Conservation (phyloP, 2,888 invertebrate species). For the Pristionchus fissidentatus region DNA sequence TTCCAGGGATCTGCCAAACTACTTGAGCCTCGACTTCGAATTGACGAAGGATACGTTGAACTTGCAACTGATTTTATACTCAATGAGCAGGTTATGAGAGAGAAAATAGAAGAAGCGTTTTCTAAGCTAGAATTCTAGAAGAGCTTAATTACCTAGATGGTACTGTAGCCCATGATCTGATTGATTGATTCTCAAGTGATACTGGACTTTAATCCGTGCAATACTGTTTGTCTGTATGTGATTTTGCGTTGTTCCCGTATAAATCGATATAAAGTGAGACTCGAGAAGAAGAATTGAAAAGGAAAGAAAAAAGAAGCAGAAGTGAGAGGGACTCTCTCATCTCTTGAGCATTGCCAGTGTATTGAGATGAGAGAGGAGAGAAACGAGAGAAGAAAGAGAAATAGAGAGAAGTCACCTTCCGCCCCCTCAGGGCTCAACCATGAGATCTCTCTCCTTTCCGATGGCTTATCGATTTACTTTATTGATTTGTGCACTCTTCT, state of each 20-base stretch:
- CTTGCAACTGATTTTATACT: conserved; percentile 71
- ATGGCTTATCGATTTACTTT: conserved; percentile 36
- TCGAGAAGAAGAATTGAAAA: neutral
- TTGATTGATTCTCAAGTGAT: conserved; percentile 5
- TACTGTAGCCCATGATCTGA: neutral
- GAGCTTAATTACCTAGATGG: too few species aligned
- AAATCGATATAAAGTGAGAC: neutral
- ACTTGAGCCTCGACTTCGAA: conserved; percentile 62
- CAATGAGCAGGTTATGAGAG: conserved; percentile 62
- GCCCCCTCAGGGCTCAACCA: conserved; percentile 19
- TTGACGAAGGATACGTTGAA: conserved; percentile 69
- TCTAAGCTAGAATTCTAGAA: conserved; percentile 51
- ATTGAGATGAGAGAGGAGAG: conserved; percentile 30
- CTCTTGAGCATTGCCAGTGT: conserved; percentile 43
- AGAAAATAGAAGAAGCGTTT: conserved; percentile 66
- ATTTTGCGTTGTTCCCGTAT: neutral
- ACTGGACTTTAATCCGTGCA: neutral
- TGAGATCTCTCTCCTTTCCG: neutral
- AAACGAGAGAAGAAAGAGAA: conserved; percentile 22
- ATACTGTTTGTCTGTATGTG: neutral
- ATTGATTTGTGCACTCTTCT: neutral
- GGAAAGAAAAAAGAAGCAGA: neutral
- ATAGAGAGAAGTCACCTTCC: conserved; percentile 25
- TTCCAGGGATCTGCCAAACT: conserved; percentile 69
- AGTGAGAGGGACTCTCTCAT: conserved; percentile 21